These are phyloP conservation scores for Atopsyche davidsoni DNA, from an alignment of 1,140 invertebrate species.

Conservation along the genomic window DNA sequence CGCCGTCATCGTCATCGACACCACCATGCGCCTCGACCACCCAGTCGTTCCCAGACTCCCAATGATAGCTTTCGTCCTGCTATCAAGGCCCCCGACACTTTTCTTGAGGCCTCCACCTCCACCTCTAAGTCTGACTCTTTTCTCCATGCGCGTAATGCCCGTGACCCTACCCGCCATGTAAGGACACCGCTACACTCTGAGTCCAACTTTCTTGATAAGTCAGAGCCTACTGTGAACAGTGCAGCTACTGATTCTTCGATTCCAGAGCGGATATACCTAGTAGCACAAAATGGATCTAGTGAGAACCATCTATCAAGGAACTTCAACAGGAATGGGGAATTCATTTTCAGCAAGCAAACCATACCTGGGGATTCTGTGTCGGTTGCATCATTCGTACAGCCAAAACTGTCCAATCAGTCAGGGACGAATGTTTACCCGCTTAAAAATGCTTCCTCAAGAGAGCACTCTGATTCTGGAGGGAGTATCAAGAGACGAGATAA, in stretches of 20 bases:
- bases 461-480: background rate
- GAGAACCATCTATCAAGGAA: background rate
- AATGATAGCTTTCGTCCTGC: background rate
- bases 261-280: slow-evolving; percentile 6
- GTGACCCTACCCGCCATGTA: slow-evolving; percentile 3
- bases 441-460: background rate
- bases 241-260: too few relatives aligned
- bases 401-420: background rate
- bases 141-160: background rate
- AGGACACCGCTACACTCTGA: slow-evolving; percentile 10
- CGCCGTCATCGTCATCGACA: slow-evolving; percentile 31
- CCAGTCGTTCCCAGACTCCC: background rate
- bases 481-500: too few relatives aligned
- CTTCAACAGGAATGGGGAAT: slow-evolving; percentile 3
- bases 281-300: background rate
- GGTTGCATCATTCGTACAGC: background rate
- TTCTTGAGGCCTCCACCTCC: background rate
- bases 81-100: background rate
- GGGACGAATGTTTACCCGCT: too few relatives aligned
- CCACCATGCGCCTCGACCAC: slow-evolving; percentile 11
- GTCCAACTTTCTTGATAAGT: slow-evolving; percentile 7
- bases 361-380: background rate
- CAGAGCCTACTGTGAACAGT: background rate
- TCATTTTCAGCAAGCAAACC: slow-evolving; percentile 9
- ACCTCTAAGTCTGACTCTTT: slow-evolving; percentile 8